Evolutionary conservation across 2,113 vertebrate species (phyloP).

Genomic region (Charina bottae): DNA sequence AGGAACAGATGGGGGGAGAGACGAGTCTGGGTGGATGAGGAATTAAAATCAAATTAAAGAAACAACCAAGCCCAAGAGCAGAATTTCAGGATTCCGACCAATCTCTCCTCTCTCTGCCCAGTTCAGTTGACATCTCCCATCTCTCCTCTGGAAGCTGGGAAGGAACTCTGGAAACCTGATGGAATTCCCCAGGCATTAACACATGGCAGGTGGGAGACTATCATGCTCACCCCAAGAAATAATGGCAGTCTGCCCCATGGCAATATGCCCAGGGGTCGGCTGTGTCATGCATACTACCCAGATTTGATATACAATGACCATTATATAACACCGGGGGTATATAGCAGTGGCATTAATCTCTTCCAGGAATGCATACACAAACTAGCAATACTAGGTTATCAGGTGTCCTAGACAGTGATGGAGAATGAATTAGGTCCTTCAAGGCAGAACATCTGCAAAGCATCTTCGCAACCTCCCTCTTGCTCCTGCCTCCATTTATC

Average conservation of each 20-base stretch:
- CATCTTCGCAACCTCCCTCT: neutral
- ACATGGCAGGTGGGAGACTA: neutral
- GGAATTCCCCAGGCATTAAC: conserved; percentile 14
- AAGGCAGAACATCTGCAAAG: neutral
- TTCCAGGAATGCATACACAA: neutral
- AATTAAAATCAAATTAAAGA: conserved; percentile 1
- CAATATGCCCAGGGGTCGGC: neutral
- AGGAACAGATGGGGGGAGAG: conserved; percentile 13
- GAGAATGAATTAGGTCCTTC: neutral
- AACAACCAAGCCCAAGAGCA: neutral
- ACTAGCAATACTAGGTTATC: neutral
- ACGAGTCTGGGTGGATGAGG: neutral
- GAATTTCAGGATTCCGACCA: neutral
- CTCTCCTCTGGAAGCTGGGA: neutral
- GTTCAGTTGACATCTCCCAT: neutral
- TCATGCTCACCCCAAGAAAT: neutral
- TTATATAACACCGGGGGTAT: conserved; percentile 22
- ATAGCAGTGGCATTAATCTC: neutral
- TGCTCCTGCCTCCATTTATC: neutral
- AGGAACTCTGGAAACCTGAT: neutral
- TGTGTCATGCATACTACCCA: neutral
- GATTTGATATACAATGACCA: neutral
- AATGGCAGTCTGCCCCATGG: conserved; percentile 7
- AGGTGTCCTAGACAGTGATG: neutral
- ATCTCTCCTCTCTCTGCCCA: neutral